These are phyloP conservation scores for Prochilodus magdalenae DNA, from an alignment of 2,113 vertebrate genomes.

Conservation along the genomic window DNA sequence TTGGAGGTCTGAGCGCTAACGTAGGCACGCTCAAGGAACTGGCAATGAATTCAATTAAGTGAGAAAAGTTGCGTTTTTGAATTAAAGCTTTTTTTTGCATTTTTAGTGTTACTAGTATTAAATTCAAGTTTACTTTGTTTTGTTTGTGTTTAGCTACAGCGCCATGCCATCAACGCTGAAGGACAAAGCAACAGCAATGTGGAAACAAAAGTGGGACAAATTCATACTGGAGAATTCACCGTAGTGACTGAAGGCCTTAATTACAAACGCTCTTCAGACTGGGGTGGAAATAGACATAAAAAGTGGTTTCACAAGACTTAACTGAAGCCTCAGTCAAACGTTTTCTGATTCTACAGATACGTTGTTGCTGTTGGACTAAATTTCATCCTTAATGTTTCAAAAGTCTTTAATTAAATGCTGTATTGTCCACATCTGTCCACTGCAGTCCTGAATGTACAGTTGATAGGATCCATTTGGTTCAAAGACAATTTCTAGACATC, in stretches of 20 bases:
- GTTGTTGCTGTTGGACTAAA: too few relatives aligned
- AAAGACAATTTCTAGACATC: conserved; percentile 66
- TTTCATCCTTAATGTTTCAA: too few relatives aligned
- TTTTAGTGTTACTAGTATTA: background rate
- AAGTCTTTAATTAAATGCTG: conserved; percentile 60
- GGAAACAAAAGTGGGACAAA: conserved; percentile 73
- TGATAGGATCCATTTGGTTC: conserved; percentile 16
- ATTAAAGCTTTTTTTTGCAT: background rate
- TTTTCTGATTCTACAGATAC: too few relatives aligned
- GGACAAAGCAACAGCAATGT: conserved; percentile 53
- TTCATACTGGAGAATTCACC: conserved; percentile 62
- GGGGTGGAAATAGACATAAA: too few relatives aligned
- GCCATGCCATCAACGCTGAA: conserved; percentile 69
- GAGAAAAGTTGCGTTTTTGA: conserved; percentile 41
- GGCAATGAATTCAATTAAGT: conserved; percentile 88
- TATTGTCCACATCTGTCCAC: conserved; percentile 73
- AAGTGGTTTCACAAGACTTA: background rate
- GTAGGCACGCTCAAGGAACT: conserved; percentile 90
- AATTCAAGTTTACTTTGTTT: background rate
- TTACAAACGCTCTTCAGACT: background rate
- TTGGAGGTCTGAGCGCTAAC: conserved; percentile 84
- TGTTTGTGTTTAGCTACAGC: conserved; percentile 69
- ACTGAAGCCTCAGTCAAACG: too few relatives aligned
- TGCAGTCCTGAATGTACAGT: conserved; percentile 68
- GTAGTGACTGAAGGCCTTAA: background rate